Evolutionary conservation across 2,888 invertebrate genomes (phyloP).

Genomic region (Saturnia pavonia): DNA sequence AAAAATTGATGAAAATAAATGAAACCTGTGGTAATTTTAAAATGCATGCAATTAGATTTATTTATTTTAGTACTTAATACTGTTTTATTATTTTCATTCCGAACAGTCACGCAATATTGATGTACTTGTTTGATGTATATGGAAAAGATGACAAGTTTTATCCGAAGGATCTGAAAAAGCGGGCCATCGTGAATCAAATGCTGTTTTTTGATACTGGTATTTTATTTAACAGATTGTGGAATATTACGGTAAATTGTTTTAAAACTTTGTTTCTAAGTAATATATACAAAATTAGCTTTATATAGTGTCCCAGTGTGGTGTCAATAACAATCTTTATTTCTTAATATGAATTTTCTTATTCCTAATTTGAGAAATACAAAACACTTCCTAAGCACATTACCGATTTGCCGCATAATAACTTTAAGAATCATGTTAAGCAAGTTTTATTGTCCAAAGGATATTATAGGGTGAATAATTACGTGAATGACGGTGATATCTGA

Average conservation of each 20-base stretch:
- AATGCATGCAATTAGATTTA: background rate
- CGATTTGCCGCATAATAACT: no score
- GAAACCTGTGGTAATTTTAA: background rate
- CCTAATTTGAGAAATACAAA: no score
- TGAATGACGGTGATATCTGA: no score
- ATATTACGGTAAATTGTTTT: constrained; percentile 57
- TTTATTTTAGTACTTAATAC: background rate
- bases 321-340: no score
- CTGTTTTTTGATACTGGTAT: constrained; percentile 77
- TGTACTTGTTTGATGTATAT: constrained; percentile 69
- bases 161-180: constrained; percentile 59
- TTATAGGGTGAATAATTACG: no score
- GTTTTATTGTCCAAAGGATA: no score
- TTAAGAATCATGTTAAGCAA: no score
- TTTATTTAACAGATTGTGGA: constrained; percentile 67
- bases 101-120: constrained; percentile 60
- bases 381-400: no score
- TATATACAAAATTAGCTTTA: no score
- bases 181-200: constrained; percentile 57
- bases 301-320: no score
- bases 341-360: no score
- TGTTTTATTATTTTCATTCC: constrained; percentile 23
- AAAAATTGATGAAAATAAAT: background rate
- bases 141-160: constrained; percentile 70
- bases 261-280: background rate